phyloP scores from a whole-genome alignment of 2,888 invertebrate species.

The Lithophane ornitopus region DNA sequence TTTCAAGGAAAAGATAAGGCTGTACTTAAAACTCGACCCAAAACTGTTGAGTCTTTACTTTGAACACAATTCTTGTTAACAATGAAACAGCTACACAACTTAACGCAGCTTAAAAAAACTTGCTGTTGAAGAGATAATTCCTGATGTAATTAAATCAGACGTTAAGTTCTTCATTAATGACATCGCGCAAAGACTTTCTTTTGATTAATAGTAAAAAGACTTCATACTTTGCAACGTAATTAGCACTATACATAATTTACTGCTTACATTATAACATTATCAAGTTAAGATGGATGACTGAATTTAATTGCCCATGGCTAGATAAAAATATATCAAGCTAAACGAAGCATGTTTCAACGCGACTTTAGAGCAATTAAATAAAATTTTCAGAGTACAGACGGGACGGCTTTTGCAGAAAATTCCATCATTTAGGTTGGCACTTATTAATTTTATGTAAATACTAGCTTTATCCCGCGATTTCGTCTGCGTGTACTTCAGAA shows the following conservation, averaged over 20 bases:
- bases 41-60: slow-evolving; percentile 18
- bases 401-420: slow-evolving; percentile 13
- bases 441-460: slow-evolving; percentile 30
- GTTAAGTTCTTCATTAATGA: slow-evolving; percentile 12
- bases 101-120: slow-evolving; percentile 5
- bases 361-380: slow-evolving; percentile 13
- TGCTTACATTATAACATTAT: slow-evolving; percentile 34
- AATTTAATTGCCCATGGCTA: slow-evolving; percentile 8
- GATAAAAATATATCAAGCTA: slow-evolving; percentile 1
- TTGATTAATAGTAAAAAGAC: slow-evolving; percentile 13
- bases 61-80: slow-evolving; percentile 32
- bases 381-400: slow-evolving; percentile 10
- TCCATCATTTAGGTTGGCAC: slow-evolving; percentile 5
- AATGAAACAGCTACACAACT: slow-evolving; percentile 1
- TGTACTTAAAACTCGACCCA: slow-evolving; percentile 16
- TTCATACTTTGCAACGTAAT: slow-evolving; percentile 18
- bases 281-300: slow-evolving; percentile 40
- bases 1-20: slow-evolving; percentile 36
- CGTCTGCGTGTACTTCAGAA: no score
- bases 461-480: neutral
- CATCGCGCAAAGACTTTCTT: slow-evolving; percentile 23
- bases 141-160: slow-evolving; percentile 19
- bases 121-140: slow-evolving; percentile 16
- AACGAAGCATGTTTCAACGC: slow-evolving; percentile 24
- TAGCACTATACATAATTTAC: slow-evolving; percentile 15